Conservation (phyloP, 2,797 vertebrate species). For the Poeciliopsis paucimaculata region DNA sequence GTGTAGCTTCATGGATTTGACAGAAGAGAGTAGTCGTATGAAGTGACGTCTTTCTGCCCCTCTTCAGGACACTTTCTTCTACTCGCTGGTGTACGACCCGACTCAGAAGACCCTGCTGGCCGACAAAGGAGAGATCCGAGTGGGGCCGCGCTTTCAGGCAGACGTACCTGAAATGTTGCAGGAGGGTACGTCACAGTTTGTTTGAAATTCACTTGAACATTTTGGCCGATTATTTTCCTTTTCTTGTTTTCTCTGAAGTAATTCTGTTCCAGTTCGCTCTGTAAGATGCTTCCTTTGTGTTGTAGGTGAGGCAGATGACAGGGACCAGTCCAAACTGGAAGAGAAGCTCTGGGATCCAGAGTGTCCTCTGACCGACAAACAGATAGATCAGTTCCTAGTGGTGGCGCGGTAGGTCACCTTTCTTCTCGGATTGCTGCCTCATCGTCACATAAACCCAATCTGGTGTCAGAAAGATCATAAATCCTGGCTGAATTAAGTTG, state of each 20-base stretch:
- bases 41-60: not conserved
- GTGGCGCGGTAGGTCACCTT: conserved; percentile 90
- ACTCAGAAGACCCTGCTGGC: conserved; percentile 96
- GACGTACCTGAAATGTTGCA: conserved; percentile 96
- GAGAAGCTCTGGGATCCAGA: conserved; percentile 98
- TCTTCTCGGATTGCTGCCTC: not conserved
- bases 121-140: conserved; percentile 97
- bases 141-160: conserved; percentile 96
- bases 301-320: conserved; percentile 91
- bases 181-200: conserved; percentile 83
- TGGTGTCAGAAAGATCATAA: not conserved
- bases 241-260: not conserved
- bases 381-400: conserved; percentile 99
- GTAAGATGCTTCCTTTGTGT: conserved; percentile 18
- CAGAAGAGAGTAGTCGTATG: not conserved
- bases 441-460: not conserved
- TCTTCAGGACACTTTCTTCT: conserved; percentile 94
- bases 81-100: conserved; percentile 96
- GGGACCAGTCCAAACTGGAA: conserved; percentile 96
- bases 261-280: not conserved
- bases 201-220: not conserved
- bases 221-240: not conserved
- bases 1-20: not conserved
- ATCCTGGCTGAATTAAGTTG: not conserved
- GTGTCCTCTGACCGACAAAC: conserved; percentile 94